A percentile compares a stretch with the other conserved stretches of the same genome.
Evolutionary conservation across 2,888 invertebrate genomes (phyloP).

Genomic region (Petrolisthes cinctipes): DNA sequence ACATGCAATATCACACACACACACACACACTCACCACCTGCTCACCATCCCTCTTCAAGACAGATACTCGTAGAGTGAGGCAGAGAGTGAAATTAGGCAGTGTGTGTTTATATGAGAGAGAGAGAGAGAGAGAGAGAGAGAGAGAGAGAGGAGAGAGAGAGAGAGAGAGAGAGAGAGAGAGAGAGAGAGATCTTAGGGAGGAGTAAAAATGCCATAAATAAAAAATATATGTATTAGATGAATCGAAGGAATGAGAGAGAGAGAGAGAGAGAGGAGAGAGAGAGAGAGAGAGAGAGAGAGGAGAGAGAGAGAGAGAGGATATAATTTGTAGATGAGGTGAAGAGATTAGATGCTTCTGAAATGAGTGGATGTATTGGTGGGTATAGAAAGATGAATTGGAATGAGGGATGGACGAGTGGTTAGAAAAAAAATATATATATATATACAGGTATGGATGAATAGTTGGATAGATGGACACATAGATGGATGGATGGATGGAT

Average conservation of each 20-base stretch:
- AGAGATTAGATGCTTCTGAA: neutral
- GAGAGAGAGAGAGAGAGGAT: neutral
- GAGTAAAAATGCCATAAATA: neutral
- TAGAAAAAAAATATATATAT: neutral
- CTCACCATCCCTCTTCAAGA: too few relatives aligned
- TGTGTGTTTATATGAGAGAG: neutral
- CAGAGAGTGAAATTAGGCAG: too few relatives aligned
- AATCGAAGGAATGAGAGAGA: neutral
- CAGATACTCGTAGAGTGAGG: neutral
- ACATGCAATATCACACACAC: too few relatives aligned
- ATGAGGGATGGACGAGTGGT: neutral
- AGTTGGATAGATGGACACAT: neutral
- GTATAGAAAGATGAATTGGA: neutral
- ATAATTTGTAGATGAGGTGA: neutral
- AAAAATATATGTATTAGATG: neutral
- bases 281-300: neutral
- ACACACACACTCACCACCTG: too few relatives aligned
- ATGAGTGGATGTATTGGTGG: constrained; percentile 11
- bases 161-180: neutral
- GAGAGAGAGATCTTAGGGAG: too few relatives aligned
- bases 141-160: neutral
- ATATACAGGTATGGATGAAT: constrained; percentile 3
- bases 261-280: neutral
- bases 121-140: neutral
- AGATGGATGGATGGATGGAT: neutral